These are phyloP conservation scores for Callimorpha dominula DNA, from an alignment of 2,888 invertebrate species.

Conservation along the genomic window DNA sequence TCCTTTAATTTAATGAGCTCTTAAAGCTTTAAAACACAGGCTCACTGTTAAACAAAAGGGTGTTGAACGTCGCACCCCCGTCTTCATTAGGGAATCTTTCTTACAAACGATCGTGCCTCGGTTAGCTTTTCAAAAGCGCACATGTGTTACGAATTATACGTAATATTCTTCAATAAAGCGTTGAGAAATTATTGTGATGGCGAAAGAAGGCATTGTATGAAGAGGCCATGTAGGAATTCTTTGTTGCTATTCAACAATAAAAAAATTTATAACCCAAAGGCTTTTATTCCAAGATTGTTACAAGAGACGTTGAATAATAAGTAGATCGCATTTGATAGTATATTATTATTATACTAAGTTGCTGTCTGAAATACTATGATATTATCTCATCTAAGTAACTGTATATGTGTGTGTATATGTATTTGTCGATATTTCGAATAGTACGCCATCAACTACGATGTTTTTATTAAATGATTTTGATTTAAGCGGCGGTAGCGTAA, in stretches of 20 bases:
- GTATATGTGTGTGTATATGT: no score
- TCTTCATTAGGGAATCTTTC: slow-evolving; percentile 71
- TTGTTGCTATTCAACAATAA: background rate
- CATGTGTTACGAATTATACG: slow-evolving; percentile 48
- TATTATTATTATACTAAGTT: no score
- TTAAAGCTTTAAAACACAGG: slow-evolving; percentile 83
- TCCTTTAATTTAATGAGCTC: slow-evolving; percentile 82
- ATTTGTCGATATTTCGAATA: no score
- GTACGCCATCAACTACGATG: no score
- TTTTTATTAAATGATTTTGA: no score
- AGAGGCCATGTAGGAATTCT: background rate
- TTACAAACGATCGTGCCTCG: slow-evolving; percentile 38
- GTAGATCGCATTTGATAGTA: background rate
- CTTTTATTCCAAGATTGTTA: background rate
- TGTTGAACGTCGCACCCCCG: slow-evolving; percentile 61
- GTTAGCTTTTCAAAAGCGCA: slow-evolving; percentile 50
- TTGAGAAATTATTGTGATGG: slow-evolving; percentile 27
- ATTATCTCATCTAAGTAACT: no score
- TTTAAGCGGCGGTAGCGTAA: no score
- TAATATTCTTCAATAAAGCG: slow-evolving; percentile 48
- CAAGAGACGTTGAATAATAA: background rate
- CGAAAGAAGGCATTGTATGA: background rate
- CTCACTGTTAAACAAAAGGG: slow-evolving; percentile 75
- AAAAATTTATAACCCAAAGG: background rate
- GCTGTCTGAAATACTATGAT: no score